Evolutionary conservation across 2,113 vertebrate species (phyloP), one percentile per base, ranked within the genome.

Genomic region (Strix uralensis): DNA sequence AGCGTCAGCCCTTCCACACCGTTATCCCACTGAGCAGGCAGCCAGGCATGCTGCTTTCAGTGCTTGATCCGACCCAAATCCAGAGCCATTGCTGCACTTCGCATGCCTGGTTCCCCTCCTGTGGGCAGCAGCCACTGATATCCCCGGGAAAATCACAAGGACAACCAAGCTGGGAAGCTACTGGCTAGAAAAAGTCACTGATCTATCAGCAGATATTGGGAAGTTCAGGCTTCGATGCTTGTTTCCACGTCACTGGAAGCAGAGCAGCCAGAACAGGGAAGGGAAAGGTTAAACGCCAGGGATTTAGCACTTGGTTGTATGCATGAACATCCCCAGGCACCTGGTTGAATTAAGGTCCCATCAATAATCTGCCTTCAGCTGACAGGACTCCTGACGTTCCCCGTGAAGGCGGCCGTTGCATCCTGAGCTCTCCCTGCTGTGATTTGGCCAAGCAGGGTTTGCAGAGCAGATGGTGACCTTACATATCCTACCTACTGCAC

Each of bases 391-490:
- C 88, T 81, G 79, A 79, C 36, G 13, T n/a, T 17, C 32, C 85
- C 1, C 1, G 81, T 3, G 0, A 69, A 71, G 94, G 88, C 10
- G 3, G 74, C 42, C 5, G 1, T 17, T 23, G 55, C 12, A 1
- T 32, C 75, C 90, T 51, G 73, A 91, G 86, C 74, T 57, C 75
- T 88, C 71, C 96, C 95, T 69, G 81, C 92, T 3, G 87, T 7
- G 89, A 78, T n/a, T 92, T 96, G 97, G 96, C 96, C 5, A 0
- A 19, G 72, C 51, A 93, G 73, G 65, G 66, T 5, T 65, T 16
- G 77, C 46, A 55, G 84, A 97, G 90, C 96, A 97, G 97, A 97
- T 97, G 97, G 96, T 94, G 94, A 94, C 95, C 93, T 96, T 11
- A 94, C 80, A 57, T 8, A 77, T 88, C 84, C 90, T 38, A 73